Evolutionary conservation across 2,797 vertebrate species (phyloP).

Genomic region (Chiroxiphia lanceolata): DNA sequence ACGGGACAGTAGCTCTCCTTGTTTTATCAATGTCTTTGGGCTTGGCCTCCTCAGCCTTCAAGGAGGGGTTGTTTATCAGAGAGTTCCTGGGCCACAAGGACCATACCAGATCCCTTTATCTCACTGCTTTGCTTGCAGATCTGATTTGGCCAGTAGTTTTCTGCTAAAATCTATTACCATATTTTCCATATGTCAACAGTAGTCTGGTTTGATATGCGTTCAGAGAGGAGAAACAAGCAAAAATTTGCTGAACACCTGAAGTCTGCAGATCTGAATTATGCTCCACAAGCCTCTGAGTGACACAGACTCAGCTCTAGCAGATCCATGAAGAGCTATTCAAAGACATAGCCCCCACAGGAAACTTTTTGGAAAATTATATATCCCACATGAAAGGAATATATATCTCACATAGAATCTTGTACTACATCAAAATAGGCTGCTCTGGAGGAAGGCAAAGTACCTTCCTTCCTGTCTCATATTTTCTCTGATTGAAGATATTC

Average conservation of each 20-base stretch:
- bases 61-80: accelerated
- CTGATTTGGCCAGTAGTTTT: neutral
- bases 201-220: neutral
- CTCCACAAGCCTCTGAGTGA: neutral
- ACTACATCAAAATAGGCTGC: neutral
- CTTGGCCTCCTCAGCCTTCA: neutral
- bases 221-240: neutral
- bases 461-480: neutral
- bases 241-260: neutral
- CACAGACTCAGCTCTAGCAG: neutral
- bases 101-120: neutral
- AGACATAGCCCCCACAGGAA: neutral
- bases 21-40: neutral
- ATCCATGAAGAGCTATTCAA: neutral
- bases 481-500: neutral
- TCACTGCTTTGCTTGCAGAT: neutral
- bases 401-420: neutral
- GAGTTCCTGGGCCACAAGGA: neutral
- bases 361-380: neutral
- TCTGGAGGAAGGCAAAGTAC: neutral
- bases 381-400: neutral
- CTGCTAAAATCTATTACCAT: neutral
- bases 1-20: neutral
- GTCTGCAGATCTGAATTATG: neutral
- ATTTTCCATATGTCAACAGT: neutral